These are phyloP conservation scores for Cheilosia vernalis DNA, from an alignment of 2,888 invertebrate genomes.

Conservation along the genomic window DNA sequence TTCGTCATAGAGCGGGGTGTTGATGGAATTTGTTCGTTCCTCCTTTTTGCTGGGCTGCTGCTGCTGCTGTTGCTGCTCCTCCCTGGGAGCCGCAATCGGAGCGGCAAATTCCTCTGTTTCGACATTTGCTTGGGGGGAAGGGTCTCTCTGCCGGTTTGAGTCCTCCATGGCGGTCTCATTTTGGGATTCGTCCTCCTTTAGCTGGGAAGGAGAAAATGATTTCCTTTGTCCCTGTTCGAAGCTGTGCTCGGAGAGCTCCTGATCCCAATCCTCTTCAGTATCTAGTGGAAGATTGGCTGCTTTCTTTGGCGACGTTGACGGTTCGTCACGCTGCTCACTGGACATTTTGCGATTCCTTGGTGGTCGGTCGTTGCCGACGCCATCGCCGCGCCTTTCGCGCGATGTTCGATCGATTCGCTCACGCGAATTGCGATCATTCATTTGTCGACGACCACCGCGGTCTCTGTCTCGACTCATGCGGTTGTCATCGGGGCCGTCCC, in stretches of 20 bases:
- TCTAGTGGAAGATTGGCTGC: slow-evolving; percentile 75
- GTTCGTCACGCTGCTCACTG: slow-evolving; percentile 62
- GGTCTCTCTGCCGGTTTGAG: slow-evolving; percentile 5
- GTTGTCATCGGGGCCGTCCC: slow-evolving; percentile 76
- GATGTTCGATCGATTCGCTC: slow-evolving; percentile 68
- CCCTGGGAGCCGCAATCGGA: slow-evolving; percentile 20
- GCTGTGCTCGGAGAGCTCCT: slow-evolving; percentile 81
- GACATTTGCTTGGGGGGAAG: neutral
- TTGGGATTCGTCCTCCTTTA: slow-evolving; percentile 10
- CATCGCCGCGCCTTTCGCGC: slow-evolving; percentile 68
- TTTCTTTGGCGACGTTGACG: slow-evolving; percentile 70
- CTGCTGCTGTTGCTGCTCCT: slow-evolving; percentile 14
- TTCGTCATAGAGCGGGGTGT: slow-evolving; percentile 68
- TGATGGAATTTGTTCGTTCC: slow-evolving; percentile 58
- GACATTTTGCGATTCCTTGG: slow-evolving; percentile 51
- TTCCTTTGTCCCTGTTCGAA: slow-evolving; percentile 74
- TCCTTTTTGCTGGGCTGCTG: slow-evolving; percentile 48
- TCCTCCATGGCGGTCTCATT: slow-evolving; percentile 10
- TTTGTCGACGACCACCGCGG: slow-evolving; percentile 51
- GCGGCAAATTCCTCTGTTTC: slow-evolving; percentile 29
- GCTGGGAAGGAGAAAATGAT: slow-evolving; percentile 10
- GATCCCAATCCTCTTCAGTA: slow-evolving; percentile 83
- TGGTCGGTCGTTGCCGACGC: slow-evolving; percentile 63
- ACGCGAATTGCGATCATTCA: slow-evolving; percentile 56
- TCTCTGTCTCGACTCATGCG: slow-evolving; percentile 64